phyloP scores from a whole-genome alignment of 2,113 vertebrate genomes.

The Antennarius striatus region DNA sequence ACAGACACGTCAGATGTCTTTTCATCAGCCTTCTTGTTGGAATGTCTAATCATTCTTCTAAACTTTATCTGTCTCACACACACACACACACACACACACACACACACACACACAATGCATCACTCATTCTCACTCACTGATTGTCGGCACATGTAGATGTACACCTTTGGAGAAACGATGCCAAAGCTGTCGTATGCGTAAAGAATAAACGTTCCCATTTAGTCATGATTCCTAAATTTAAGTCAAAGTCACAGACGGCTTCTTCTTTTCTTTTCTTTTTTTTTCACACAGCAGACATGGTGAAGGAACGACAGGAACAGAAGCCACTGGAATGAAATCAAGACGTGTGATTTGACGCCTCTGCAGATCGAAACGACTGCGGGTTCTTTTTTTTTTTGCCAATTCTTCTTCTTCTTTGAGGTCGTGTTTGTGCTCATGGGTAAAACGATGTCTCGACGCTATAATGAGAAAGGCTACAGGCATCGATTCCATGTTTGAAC shows the following conservation, averaged over 20 bases:
- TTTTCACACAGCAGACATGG: neutral
- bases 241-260: constrained; percentile 4
- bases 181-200: constrained; percentile 31
- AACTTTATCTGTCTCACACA: constrained; percentile 3
- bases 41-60: constrained; percentile 12
- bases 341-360: neutral
- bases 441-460: neutral
- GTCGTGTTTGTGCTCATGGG: constrained; percentile 47
- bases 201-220: constrained; percentile 8
- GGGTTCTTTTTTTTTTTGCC: neutral
- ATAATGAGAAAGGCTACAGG: no score
- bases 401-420: constrained; percentile 22
- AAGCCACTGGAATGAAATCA: constrained; percentile 48
- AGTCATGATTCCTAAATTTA: constrained; percentile 7
- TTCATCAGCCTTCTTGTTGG: neutral
- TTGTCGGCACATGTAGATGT: constrained; percentile 67
- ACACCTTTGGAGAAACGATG: constrained; percentile 53
- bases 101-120: constrained; percentile 10
- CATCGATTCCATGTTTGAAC: no score
- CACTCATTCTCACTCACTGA: constrained; percentile 46
- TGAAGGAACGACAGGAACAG: constrained; percentile 8
- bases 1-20: neutral
- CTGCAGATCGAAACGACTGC: neutral
- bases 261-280: no score
- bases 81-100: constrained; percentile 8